Base-by-base conservation (phyloP, 2,797 vertebrate species). In the Brachyrhaphis roseni region DNA sequence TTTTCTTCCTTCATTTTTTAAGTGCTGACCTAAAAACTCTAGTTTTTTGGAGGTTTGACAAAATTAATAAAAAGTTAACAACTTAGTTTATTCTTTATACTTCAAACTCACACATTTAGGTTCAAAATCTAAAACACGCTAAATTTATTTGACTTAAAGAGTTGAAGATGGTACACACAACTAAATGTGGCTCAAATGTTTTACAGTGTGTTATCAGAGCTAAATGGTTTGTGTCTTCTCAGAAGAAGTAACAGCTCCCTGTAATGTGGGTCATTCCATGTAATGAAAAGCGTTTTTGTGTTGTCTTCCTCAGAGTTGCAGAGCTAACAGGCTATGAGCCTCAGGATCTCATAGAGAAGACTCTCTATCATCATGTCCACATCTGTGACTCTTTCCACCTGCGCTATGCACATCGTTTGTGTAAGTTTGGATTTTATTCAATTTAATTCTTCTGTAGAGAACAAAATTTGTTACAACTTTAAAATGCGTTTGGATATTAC, bases 341-440 rank as follows among this genome's bases (percentile, higher is more conserved):
- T 77, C 98, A 99, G 95, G 98, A 99, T 93, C 94, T 99, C 81
- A 99, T 99, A 59, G 98, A 99, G 95, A 99, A 99, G 96, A 99
- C 98, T 0, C 96, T 99, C 73, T 99, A 99, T 88, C 98, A 99
- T 85, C 98, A 99, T 3, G 98, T 99, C 75, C 98, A 99, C 45
- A 97, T 97, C 94, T 99, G 98, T 73, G 98, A 99, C 93, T 98
- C 97, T 79, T 99, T 99, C 92, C 98, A 99, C 88, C 95, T 99
- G 78, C 97, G 98, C 79, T 99, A 97, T 8, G 98, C 98, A 2
- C 98, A 99, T 92, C 98, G 99, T 90, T 93, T 99, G 94, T 90
- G 98, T 99, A 96, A 89, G 87, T 84, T 91, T 91, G 90, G 87
- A 91, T 90, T 91, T 80, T 68, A 90, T 84, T 51, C 84, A 78